Evolutionary conservation across 1,140 invertebrate species (phyloP).

Genomic region (Rhyzopertha dominica): DNA sequence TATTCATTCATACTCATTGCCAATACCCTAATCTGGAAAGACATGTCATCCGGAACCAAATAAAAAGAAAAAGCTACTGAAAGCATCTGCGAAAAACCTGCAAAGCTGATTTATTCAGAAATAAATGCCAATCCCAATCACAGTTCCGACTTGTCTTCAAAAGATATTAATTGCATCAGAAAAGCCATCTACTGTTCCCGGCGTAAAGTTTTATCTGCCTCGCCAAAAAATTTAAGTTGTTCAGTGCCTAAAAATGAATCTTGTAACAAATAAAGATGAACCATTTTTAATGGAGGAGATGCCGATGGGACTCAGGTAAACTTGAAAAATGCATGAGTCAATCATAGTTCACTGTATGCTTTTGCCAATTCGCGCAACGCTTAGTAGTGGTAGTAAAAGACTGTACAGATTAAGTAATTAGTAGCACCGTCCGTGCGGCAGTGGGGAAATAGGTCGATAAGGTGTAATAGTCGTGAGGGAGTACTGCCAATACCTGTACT

Average conservation of each 20-base stretch:
- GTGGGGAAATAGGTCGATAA: too few species aligned
- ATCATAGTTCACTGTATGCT: too few species aligned
- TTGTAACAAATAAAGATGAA: background rate
- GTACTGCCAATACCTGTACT: too few species aligned
- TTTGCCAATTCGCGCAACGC: too few species aligned
- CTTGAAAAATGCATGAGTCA: too few species aligned
- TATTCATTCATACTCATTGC: background rate
- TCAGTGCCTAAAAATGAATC: constrained; percentile 1
- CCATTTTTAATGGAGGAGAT: too few species aligned
- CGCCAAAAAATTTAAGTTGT: background rate
- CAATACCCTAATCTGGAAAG: constrained; percentile 2
- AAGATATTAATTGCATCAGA: background rate
- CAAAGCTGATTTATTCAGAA: background rate
- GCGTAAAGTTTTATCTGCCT: constrained; percentile 1
- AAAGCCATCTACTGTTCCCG: background rate
- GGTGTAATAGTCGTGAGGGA: too few species aligned
- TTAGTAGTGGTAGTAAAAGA: too few species aligned
- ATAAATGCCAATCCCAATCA: constrained; percentile 1
- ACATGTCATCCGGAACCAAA: constrained; percentile 2
- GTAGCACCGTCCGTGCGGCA: too few species aligned
- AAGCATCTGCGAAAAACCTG: constrained; percentile 4
- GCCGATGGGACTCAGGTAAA: too few species aligned
- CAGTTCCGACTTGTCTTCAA: constrained; percentile 1
- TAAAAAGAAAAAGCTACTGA: constrained; percentile 1
- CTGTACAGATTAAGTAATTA: too few species aligned